A percentile compares a stretch with the other conserved stretches of the same genome.
Evolutionary conservation across 2,113 vertebrate species (phyloP).

Genomic region (Recurvirostra avosetta): DNA sequence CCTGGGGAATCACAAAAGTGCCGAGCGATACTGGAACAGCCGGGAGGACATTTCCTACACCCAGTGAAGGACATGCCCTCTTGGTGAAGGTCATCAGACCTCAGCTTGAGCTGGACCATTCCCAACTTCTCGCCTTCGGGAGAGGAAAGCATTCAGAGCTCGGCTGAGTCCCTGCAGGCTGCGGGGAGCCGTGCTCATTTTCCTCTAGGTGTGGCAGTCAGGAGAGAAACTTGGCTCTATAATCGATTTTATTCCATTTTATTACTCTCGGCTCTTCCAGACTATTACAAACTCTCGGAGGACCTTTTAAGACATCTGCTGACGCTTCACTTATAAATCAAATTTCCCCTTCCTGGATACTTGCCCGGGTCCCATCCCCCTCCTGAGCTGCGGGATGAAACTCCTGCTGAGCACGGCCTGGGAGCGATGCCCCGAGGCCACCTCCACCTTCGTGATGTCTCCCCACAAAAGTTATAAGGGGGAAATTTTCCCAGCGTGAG

Average conservation of each 20-base stretch:
- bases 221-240: not conserved
- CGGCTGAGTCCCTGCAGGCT: no score
- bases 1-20: not conserved
- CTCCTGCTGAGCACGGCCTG: not conserved
- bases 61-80: not conserved
- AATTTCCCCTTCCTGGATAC: not conserved
- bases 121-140: fast-evolving
- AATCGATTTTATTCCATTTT: conserved; percentile 38
- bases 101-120: not conserved
- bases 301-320: conserved; percentile 44
- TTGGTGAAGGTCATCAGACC: not conserved
- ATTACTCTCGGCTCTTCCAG: conserved; percentile 34
- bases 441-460: fast-evolving
- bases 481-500: not conserved
- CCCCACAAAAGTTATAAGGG: fast-evolving
- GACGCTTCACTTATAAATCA: conserved; percentile 44
- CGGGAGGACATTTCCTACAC: not conserved
- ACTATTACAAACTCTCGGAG: conserved; percentile 3
- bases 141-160: not conserved
- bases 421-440: not conserved
- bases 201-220: not conserved
- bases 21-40: fast-evolving
- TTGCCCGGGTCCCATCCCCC: not conserved
- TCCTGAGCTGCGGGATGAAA: not conserved
- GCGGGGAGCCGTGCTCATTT: fast-evolving